Evolutionary conservation across 2,113 vertebrate genomes (phyloP).

Genomic region (Petrocephalus zakoni): DNA sequence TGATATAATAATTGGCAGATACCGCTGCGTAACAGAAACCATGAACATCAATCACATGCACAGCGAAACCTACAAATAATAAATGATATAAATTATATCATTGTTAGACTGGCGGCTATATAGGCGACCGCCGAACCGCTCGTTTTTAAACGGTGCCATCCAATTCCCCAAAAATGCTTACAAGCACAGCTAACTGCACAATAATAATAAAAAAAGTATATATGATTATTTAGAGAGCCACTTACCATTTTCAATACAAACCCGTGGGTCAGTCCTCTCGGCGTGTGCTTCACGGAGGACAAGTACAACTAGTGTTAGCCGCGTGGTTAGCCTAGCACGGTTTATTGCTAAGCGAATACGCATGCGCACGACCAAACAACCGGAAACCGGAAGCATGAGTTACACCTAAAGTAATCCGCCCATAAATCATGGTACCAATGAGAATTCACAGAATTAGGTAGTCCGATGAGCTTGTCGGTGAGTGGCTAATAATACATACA

Average conservation of each 20-base stretch:
- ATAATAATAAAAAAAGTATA: neutral
- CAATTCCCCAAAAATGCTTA: neutral
- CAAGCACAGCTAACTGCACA: neutral
- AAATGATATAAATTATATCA: neutral
- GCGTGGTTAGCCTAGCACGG: neutral
- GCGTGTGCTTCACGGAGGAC: slow-evolving; percentile 73
- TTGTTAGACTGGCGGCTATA: neutral
- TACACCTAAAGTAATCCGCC: neutral
- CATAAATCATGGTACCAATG: neutral
- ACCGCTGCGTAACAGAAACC: neutral
- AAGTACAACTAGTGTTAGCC: neutral
- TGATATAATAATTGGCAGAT: neutral
- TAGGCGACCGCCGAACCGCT: neutral
- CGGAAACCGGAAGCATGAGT: slow-evolving; percentile 28
- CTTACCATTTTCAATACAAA: neutral
- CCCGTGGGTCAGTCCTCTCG: slow-evolving; percentile 53
- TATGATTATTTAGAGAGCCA: neutral
- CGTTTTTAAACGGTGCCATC: neutral
- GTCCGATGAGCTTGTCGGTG: neutral
- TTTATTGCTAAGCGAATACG: slow-evolving; percentile 23
- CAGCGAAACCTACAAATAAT: neutral
- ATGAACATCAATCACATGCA: neutral
- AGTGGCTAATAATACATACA: neutral
- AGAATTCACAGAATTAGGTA: neutral
- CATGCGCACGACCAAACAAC: slow-evolving; percentile 9